Base-by-base conservation (phyloP, 2,113 vertebrate species). In the Pagrus major region DNA sequence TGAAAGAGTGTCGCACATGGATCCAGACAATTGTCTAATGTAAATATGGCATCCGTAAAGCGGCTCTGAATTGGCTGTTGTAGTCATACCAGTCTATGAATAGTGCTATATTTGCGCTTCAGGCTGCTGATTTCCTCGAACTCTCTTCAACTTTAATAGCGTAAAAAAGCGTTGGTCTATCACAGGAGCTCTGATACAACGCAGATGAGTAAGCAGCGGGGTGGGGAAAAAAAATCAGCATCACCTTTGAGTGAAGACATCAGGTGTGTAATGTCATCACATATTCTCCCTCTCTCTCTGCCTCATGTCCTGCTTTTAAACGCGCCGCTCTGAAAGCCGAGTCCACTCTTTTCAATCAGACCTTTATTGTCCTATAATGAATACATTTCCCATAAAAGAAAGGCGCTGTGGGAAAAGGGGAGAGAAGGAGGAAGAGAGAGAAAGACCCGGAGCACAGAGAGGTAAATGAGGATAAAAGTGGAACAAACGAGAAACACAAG, bases 311-410 rank as follows among this genome's bases (percentile, higher is more conserved):
- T 56, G 6, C 72, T 54, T 81, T 84, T 69, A 71, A 64, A 63
- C 47, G 25, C 10, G 16, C 80, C n/a, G 44, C 41, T 60, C 61
- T 37, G 47, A 84, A 65, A 86, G 66, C 68, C 42, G 3, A n/a
- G 77, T 42, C 76, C 77, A 70, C 67, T 85, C 76, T 79, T 73
- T 85, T 61, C 56, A 82, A 91, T 91, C 72, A 90, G 70, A 41
- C 80, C 51, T 84, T 88, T 85, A 86, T 89, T 89, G 83, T 84
- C 56, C 52, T 55, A 21, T 89, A 90, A 90, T 89, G 91, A 91
- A 90, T 89, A 83, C 60, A 65, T 86, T 86, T 86, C 73, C 71
- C 71, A 86, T 87, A 81, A 86, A 85, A 78, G 70, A 67, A 49
- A 78, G 71, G 49, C 25, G 33, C 71, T 58, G 52, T 47, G 69